Conservation (phyloP, 2,113 vertebrate species). For the Lepus americanus region DNA sequence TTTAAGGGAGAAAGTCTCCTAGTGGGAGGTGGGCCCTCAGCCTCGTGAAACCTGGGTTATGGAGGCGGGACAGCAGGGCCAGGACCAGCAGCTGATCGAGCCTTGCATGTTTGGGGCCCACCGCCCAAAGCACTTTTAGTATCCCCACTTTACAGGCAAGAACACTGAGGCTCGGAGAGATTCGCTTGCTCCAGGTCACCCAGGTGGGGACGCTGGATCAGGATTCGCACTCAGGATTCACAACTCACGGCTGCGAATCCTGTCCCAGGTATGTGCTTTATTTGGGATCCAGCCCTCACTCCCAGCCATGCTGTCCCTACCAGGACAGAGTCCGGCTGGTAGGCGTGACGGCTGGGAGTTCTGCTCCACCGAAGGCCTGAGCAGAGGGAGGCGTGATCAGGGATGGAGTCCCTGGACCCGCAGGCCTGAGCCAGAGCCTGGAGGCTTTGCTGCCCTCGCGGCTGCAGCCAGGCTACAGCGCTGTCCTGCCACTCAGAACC, state of each 20-base stretch:
- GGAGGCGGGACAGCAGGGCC: accelerated
- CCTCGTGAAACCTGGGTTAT: background rate
- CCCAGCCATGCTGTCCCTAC: accelerated
- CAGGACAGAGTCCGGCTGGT: background rate
- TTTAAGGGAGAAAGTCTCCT: background rate
- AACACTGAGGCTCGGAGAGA: background rate
- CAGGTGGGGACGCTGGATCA: background rate
- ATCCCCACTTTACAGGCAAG: accelerated
- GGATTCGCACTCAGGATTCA: background rate
- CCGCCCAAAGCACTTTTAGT: no score
- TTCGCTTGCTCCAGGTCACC: background rate
- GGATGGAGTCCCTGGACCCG: background rate
- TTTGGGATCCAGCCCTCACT: no score
- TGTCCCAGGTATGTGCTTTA: background rate
- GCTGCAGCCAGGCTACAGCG: background rate
- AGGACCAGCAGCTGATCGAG: no score
- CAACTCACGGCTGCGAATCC: accelerated
- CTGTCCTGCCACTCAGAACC: background rate
- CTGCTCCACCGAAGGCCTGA: no score
- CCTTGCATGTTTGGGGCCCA: no score
- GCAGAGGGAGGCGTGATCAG: no score
- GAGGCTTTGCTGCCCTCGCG: accelerated
- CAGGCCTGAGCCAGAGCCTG: accelerated
- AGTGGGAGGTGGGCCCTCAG: background rate
- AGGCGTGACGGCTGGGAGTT: accelerated